These are phyloP conservation scores for Peromyscus melanophrys DNA, from an alignment of 2,797 vertebrate genomes.

Conservation along the genomic window DNA sequence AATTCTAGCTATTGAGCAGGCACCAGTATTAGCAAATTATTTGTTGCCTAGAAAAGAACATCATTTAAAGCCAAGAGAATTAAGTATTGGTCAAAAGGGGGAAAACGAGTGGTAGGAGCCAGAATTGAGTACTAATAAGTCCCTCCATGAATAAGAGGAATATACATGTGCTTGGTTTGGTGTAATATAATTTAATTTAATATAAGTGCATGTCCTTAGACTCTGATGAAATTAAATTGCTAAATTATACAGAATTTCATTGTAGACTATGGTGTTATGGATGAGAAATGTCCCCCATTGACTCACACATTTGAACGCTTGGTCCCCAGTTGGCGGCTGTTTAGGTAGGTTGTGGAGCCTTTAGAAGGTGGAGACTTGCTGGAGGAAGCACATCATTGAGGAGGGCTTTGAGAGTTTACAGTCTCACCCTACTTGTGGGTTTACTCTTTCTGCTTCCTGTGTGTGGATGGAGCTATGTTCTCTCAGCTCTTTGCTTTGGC, in stretches of 20 bases:
- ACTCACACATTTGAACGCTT: not conserved
- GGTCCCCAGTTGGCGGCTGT: not conserved
- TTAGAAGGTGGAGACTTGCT: not conserved
- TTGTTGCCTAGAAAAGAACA: not conserved
- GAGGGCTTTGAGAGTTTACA: not conserved
- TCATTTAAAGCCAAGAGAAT: not conserved
- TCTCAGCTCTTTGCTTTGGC: not conserved
- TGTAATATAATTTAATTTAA: not conserved
- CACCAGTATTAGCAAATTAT: not conserved
- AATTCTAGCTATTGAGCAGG: not conserved
- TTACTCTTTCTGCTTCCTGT: not conserved
- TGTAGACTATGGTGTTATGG: not conserved
- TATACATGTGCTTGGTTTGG: not conserved
- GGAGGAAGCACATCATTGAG: not conserved
- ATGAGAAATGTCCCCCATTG: not conserved
- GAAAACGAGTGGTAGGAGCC: not conserved
- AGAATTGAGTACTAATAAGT: not conserved
- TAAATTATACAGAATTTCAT: not conserved
- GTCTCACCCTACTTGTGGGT: not conserved
- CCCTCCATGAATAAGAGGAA: not conserved
- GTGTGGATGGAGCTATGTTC: not conserved
- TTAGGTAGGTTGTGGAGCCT: not conserved
- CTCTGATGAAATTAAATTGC: slow-evolving; percentile 39
- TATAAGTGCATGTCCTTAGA: not conserved
- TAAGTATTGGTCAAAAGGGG: not conserved